Evolutionary conservation across 2,888 invertebrate genomes (phyloP).

Genomic region (Sepioteuthis lessoniana): DNA sequence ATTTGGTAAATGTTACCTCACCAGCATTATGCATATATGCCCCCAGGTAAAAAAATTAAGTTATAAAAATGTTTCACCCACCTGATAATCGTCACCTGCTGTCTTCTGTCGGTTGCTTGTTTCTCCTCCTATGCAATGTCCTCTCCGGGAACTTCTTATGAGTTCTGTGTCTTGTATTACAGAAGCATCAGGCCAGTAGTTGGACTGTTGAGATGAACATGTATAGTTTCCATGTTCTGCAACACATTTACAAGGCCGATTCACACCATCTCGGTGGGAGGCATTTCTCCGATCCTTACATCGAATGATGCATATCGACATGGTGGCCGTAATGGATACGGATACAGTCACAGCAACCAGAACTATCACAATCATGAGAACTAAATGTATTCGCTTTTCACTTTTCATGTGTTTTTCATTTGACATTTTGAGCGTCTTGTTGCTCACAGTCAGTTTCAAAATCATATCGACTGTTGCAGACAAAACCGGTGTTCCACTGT

Average conservation of each 20-base stretch:
- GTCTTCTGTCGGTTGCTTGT: not conserved
- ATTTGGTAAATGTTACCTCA: too few species aligned
- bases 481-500: not conserved
- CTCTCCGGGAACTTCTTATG: not conserved
- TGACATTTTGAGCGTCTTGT: not conserved
- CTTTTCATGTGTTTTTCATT: conserved; percentile 14
- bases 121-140: not conserved
- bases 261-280: not conserved
- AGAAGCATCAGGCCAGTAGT: conserved; percentile 18
- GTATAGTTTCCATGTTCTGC: not conserved
- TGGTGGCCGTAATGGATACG: not conserved
- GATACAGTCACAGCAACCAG: not conserved
- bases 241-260: not conserved
- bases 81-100: conserved; percentile 16
- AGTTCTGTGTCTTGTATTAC: not conserved
- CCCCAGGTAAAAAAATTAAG: not conserved
- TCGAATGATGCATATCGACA: conserved; percentile 23
- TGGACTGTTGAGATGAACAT: not conserved
- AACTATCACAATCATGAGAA: not conserved
- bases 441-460: not conserved
- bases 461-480: not conserved
- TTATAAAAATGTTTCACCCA: not conserved
- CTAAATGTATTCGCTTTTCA: not conserved
- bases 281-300: conserved; percentile 21
- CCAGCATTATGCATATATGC: too few species aligned